Evolutionary conservation across 92 coral and sea anemone species (phyloP), one percentile per base, ranked within the genome.

Genomic region (Porites divaricata): DNA sequence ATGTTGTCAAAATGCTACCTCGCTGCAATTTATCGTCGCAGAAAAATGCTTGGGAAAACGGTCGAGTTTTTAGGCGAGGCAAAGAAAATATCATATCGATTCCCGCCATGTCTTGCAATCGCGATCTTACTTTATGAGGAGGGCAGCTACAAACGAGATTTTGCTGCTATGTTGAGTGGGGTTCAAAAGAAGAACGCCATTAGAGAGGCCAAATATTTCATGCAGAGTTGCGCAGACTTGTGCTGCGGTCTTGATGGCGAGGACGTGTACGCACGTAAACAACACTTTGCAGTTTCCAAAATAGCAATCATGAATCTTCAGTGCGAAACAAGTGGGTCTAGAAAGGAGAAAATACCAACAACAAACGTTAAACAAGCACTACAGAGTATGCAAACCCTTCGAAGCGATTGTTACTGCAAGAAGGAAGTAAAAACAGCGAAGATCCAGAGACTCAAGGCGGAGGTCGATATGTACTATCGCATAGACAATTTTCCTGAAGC

Each of bases 121-220:
- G 79, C 66, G 13, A 57, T 75, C n/a, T 57, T 75, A 0, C 66
- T 57, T 12, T 75, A 75, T 52, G 79, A 75, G 50, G 17, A 75
- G 5, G 79, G 66, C 8, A 57, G 79, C 66, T 57, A 17, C 15
- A 28, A 75, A 6, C 67, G 51, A 26, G 79, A 75, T 1, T 75
- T 75, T 16, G 79, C 79, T 23, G 63, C 79, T 4, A 19, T 41
- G 6, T 41, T 69, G 0, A 53, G 26, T 74, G 64, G 78, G 45
- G 23, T 14, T n/a, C 53, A 57, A 13, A 54, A 74, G 9, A 48
- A 74, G 21, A 45, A 45, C 8, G 63, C 63, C 1, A 12, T 11
- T 22, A 19, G 48, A 14, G 62, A 74, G 11, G 72, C 72, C 28
- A 24, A 24, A 14, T 11, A 54, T 21, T 48, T 74, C 5, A 74